These are phyloP conservation scores for Tetragnatha versicolor DNA, from an alignment of 1,140 invertebrate genomes.

Conservation along the genomic window DNA sequence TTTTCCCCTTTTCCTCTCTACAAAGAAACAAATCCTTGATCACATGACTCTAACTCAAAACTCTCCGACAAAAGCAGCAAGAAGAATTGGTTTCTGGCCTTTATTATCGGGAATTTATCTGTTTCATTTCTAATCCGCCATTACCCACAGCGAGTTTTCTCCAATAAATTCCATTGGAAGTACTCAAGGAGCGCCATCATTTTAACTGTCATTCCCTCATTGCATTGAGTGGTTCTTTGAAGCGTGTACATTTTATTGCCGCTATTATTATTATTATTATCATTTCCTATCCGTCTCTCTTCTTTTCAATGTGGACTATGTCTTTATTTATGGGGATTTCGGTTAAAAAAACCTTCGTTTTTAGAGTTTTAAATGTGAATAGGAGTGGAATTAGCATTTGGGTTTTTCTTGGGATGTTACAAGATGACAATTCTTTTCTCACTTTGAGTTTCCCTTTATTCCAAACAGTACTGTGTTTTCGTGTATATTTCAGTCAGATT, in stretches of 20 bases:
- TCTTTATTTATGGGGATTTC: no score
- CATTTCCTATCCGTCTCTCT: no score
- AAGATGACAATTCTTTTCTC: no score
- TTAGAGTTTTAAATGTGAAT: no score
- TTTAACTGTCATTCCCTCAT: constrained; percentile 47
- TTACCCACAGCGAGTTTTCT: neutral
- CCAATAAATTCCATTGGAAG: constrained; percentile 36
- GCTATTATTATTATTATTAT: constrained; percentile 41
- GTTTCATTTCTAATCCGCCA: constrained; percentile 45
- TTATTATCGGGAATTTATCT: constrained; percentile 51
- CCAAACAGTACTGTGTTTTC: no score
- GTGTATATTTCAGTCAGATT: no score
- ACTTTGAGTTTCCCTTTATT: no score
- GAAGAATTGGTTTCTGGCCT: constrained; percentile 7
- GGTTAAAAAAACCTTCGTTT: no score
- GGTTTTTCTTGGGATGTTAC: no score
- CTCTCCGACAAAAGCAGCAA: neutral
- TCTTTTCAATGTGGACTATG: no score
- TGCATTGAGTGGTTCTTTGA: constrained; percentile 21
- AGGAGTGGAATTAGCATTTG: no score
- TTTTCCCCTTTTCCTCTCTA: no score
- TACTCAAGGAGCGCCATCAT: constrained; percentile 13
- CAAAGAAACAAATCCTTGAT: neutral
- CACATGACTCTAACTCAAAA: neutral
- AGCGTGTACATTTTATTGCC: constrained; percentile 30